Base-by-base conservation (phyloP, 2,797 vertebrate genomes). In the Pipistrellus nathusii region DNA sequence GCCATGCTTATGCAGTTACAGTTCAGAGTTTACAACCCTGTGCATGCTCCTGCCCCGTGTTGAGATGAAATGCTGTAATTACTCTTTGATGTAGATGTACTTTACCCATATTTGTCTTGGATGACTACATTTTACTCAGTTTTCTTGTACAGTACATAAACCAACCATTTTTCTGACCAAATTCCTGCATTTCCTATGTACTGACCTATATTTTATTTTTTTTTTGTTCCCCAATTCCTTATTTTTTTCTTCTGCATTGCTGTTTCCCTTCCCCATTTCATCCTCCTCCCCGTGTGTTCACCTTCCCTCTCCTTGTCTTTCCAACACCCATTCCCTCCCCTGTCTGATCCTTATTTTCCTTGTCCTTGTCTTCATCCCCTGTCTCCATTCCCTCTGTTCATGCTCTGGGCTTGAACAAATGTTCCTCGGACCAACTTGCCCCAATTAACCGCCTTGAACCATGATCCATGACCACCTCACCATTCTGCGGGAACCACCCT, bases 121-220 rank as follows among this genome's bases (percentile, higher is more conserved):
- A 98, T 99, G 98, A 99, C 99, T 98, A 99, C 98, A 99, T 99
- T 99, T 99, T 98, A 97, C 98, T 98, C 98, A 99, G 98, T 98
- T 99, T 99, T 99, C 99, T 99, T 98, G 98, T 99, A 98, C 99
- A 98, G 98, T 99, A 99, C 99, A 99, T 99, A 99, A 99, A 99
- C 98, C 99, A 99, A 99, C 99, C 99, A 99, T 99, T 99, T 99
- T 99, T 99, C 99, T 99, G 99, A 99, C 99, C 99, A 99, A 99
- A 99, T 99, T 99, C 99, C 99, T 99, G 99, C 99, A 99, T 99
- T 99, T 99, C 99, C 99, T 99, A 98, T 99, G 99, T 99, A 99
- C 99, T 99, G 99, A 99, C 99, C 99, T 99, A 98, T 99, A 99
- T 99, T 99, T 99, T 99, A 99, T 99, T 99, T 98, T 99, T 98